These are phyloP conservation scores for Epirrhoe alternata DNA, from an alignment of 2,888 invertebrate genomes.

Conservation along the genomic window DNA sequence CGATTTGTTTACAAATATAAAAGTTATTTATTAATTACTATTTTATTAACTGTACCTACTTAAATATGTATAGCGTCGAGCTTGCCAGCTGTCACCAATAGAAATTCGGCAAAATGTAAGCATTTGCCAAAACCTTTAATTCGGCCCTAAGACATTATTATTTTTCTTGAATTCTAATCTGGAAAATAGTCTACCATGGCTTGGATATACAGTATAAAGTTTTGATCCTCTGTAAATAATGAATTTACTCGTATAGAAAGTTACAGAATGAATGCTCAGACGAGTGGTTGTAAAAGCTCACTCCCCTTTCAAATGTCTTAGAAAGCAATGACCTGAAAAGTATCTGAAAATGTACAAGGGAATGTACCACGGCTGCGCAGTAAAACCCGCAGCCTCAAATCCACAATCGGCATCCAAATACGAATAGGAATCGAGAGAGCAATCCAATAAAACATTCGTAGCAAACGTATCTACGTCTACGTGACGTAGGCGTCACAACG, in stretches of 20 bases:
- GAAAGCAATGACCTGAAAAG: slow-evolving; percentile 3
- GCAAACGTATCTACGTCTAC: slow-evolving; percentile 81
- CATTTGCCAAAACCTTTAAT: no score
- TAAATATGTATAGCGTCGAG: no score
- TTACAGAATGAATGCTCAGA: background rate
- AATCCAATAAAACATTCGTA: slow-evolving; percentile 84
- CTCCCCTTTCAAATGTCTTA: background rate
- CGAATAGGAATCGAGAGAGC: slow-evolving; percentile 77
- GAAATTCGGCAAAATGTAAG: no score
- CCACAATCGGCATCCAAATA: slow-evolving; percentile 74
- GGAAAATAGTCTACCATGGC: no score
- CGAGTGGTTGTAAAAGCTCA: slow-evolving; percentile 3
- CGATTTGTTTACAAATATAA: no score
- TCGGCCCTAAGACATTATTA: no score
- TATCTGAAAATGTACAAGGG: slow-evolving; percentile 3
- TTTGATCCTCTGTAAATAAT: no score
- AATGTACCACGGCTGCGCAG: slow-evolving; percentile 70
- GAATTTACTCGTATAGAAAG: background rate
- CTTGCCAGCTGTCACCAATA: no score
- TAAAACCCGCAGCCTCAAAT: slow-evolving; percentile 66
- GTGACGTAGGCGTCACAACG: slow-evolving; percentile 79
- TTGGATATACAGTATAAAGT: no score
- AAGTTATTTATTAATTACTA: no score
- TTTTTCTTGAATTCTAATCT: no score
- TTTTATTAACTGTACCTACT: no score